These are phyloP conservation scores for Petrolisthes cinctipes DNA, from an alignment of 2,888 invertebrate genomes.

Conservation along the genomic window DNA sequence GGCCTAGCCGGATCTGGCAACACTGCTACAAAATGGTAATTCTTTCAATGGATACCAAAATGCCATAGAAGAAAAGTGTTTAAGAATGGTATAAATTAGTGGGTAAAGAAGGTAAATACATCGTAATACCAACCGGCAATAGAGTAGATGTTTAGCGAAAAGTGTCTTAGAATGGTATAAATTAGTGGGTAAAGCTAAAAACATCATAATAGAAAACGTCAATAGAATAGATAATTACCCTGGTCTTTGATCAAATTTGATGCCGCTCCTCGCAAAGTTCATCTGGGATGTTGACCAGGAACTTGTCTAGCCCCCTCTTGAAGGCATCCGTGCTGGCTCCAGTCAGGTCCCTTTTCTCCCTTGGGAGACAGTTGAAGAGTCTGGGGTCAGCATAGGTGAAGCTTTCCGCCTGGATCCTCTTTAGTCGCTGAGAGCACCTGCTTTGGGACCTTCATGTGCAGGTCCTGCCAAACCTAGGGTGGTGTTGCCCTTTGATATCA, in stretches of 20 bases:
- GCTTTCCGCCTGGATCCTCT: not conserved
- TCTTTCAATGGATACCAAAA: no score
- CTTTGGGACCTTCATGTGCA: not conserved
- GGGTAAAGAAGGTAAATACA: no score
- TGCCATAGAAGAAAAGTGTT: no score
- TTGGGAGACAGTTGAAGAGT: not conserved
- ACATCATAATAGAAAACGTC: no score
- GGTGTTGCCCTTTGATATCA: not conserved
- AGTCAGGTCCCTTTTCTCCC: not conserved
- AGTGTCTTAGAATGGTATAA: no score
- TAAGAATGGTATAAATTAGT: no score
- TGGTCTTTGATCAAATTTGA: not conserved
- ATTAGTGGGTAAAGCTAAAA: no score
- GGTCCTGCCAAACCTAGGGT: not conserved
- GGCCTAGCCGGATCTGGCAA: no score
- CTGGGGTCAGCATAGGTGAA: not conserved
- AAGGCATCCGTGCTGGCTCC: not conserved
- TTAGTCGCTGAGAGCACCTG: not conserved
- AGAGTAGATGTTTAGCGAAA: no score
- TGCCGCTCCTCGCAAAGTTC: not conserved
- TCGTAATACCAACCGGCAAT: no score
- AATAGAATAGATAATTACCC: not conserved
- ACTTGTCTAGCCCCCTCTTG: not conserved
- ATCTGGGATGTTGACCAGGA: not conserved
- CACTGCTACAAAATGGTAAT: no score